Evolutionary conservation across 1,140 invertebrate genomes (phyloP), one percentile per base, ranked within the genome.

Genomic region (Episyrphus balteatus): DNA sequence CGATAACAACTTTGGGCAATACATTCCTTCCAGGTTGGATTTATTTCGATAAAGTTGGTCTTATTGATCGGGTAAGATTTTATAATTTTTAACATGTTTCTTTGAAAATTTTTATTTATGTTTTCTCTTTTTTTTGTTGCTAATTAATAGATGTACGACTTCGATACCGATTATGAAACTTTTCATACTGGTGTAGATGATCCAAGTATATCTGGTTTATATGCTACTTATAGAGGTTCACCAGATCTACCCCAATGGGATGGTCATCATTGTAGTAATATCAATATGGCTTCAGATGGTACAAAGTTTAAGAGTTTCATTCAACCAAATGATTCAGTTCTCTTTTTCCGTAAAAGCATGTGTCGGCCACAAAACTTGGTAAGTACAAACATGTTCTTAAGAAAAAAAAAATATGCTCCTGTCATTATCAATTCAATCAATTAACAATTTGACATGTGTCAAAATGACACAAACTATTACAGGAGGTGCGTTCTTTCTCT

Each of bases 321-420:
- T 1, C 51, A 75, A 21, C 75, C 72, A 12, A 80, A 86, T 45
- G 80, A 88, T 2, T 76, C 75, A 1, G 57, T 89, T 0, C 61
- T 81, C 36, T 88, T 92, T 62, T 92, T 80, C 66, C 75, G 86
- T 47, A 89, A 88, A 65, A 87, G 85, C 56, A 74, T 91, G 49
- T 92, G 88, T 59, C 72, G 88, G 39, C 76, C 82, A 18, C 80
- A 83, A 13, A 70, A 71, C 39, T 71, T 89, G 75, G 83, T 86
- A 64, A 76, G 74, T 71, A 11, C 21, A n/a, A n/a, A n/a, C n/a
- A 5, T 26, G 21, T 8, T 5, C 21, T 26, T 26, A 8, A 26
- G 8, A 26, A 26, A 5, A 26, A 47, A 19, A 44, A 33, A 45
- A 34, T 36, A 9, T 18, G 14, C 14, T 41, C 17, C 14, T 14